These are phyloP conservation scores for Abramis brama DNA, from an alignment of 2,113 vertebrate genomes.

Conservation along the genomic window DNA sequence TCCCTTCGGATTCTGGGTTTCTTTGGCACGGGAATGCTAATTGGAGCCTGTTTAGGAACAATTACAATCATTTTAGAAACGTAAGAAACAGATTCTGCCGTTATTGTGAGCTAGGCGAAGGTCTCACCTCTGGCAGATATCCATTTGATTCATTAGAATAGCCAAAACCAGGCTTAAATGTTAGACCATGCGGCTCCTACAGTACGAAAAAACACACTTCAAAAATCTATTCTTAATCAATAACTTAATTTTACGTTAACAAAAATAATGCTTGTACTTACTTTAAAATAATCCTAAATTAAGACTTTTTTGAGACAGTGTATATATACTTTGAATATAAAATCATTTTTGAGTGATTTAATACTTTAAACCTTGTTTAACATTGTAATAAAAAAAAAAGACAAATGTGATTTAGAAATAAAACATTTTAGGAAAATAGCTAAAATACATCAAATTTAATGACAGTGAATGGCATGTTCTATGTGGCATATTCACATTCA, in stretches of 20 bases:
- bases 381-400: too few relatives aligned
- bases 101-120: neutral
- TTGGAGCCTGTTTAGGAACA: conserved; percentile 68
- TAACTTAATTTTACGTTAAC: neutral
- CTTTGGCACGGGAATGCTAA: conserved; percentile 72
- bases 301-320: too few relatives aligned
- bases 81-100: neutral
- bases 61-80: neutral
- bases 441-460: neutral
- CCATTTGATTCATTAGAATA: conserved; percentile 75
- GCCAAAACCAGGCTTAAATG: conserved; percentile 68
- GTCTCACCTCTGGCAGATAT: conserved; percentile 81
- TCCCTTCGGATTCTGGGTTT: conserved; percentile 71
- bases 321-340: too few relatives aligned
- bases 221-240: neutral
- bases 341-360: too few relatives aligned
- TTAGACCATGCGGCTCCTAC: conserved; percentile 81
- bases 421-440: neutral
- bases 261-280: too few relatives aligned
- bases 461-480: neutral
- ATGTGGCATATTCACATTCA: neutral
- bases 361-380: too few relatives aligned
- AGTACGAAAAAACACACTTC: conserved; percentile 14
- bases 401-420: too few relatives aligned
- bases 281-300: too few relatives aligned